Conservation (phyloP, 2,888 invertebrate genomes). For the Tetragonisca angustula region DNA sequence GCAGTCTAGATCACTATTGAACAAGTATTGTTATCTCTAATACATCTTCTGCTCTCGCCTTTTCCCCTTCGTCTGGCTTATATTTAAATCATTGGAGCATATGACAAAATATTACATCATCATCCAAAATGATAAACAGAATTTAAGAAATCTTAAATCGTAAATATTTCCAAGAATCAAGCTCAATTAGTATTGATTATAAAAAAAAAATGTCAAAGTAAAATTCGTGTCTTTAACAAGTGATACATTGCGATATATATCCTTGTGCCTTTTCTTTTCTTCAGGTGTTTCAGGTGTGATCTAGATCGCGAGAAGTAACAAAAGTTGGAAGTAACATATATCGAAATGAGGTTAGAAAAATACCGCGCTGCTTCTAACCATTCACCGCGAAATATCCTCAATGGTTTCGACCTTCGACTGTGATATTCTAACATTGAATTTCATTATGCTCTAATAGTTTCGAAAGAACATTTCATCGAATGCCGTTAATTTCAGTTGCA, state of each 20-base stretch:
- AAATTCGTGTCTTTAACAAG: background rate
- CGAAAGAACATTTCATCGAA: background rate
- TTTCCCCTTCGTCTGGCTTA: background rate
- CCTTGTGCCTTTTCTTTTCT: background rate
- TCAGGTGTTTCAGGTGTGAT: background rate
- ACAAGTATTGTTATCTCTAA: background rate
- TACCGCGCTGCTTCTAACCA: background rate
- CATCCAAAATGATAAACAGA: background rate
- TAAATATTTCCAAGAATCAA: too few relatives aligned
- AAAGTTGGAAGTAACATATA: background rate
- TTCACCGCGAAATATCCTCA: background rate
- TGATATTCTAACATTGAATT: background rate
- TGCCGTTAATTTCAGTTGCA: background rate
- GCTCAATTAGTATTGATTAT: too few relatives aligned
- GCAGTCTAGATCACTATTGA: background rate
- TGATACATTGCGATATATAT: too few relatives aligned
- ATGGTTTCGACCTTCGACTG: conserved; percentile 1
- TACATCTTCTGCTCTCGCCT: background rate
- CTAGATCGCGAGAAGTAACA: background rate
- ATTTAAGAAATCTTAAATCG: too few relatives aligned
- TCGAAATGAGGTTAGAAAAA: background rate
- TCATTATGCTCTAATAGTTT: background rate
- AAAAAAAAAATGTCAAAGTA: background rate
- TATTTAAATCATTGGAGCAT: background rate
- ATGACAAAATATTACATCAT: background rate